Base-by-base conservation (phyloP, 1,140 invertebrate genomes). In the Drosophila mauritiana region DNA sequence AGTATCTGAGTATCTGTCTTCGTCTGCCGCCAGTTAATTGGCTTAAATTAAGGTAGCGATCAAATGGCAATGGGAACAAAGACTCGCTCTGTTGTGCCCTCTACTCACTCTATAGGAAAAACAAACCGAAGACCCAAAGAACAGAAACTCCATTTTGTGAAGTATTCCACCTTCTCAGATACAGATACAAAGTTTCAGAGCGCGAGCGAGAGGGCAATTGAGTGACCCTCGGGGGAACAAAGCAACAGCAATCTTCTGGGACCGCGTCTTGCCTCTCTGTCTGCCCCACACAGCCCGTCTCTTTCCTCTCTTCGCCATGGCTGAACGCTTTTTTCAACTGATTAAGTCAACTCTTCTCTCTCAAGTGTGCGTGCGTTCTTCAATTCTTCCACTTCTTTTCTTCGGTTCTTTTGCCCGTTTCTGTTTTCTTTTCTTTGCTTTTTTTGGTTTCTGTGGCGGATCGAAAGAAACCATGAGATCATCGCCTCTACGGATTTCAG, bases 11-110 rank as follows among this genome's bases (percentile, higher is more conserved):
- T 31, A 49, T 69, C 25, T 68, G 57, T 58, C 48, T 51, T 51
- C 48, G 48, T 51, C 48, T 59, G 73, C 80, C 76, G 72, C 61
- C 88, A 73, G 88, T 92, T 92, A 92, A 92, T 92, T 92, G 91
- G 91, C 84, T 91, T 92, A 92, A 92, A 92, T 92, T 92, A 92
- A 92, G 91, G 91, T 92, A 80, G 80, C 85, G 80, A 85, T 91
- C 90, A 80, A 89, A 90, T 90, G 74, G 80, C 70, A 78, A 20
- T 48, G 15, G 65, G 58, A 77, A 88, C 84, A 89, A 84, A 73
- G 83, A 88, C 83, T 82, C 49, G 51, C 64, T 39, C 39, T 56
- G 67, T 70, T 45, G 36, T 64, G 49, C 46, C 43, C 42, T 65
- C 17, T n/a, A 34, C 17, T 5, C 10, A 45, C 42, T 20, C 17